These are phyloP conservation scores for Astyanax mexicanus DNA, from an alignment of 2,797 vertebrate species.

Conservation along the genomic window DNA sequence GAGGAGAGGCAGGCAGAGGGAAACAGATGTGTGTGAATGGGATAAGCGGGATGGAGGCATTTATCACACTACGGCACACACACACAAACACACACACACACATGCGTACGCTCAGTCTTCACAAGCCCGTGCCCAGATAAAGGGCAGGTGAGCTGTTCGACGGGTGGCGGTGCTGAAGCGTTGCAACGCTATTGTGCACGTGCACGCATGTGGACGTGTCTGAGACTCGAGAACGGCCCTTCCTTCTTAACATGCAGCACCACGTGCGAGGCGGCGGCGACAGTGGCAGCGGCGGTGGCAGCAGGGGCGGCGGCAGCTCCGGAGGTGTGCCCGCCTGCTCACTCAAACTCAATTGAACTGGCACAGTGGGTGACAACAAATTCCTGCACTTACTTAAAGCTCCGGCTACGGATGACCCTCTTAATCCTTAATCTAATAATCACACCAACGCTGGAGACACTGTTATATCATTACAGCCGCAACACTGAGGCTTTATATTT, in stretches of 20 bases:
- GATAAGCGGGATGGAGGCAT: slow-evolving; percentile 52
- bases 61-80: slow-evolving; percentile 58
- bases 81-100: slow-evolving; percentile 60
- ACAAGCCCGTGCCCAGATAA: slow-evolving; percentile 52
- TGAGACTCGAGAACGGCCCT: slow-evolving; percentile 20
- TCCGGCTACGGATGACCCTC: slow-evolving; percentile 60
- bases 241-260: slow-evolving; percentile 34
- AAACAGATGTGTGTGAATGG: slow-evolving; percentile 53
- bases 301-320: not conserved
- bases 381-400: slow-evolving; percentile 69
- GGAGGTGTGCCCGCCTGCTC: slow-evolving; percentile 29
- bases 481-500: slow-evolving; percentile 60
- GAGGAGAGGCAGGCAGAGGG: slow-evolving; percentile 36
- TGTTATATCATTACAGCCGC: slow-evolving; percentile 81
- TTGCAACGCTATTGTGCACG: slow-evolving; percentile 33
- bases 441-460: slow-evolving; percentile 57
- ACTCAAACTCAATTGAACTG: slow-evolving; percentile 66
- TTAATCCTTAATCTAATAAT: slow-evolving; percentile 73
- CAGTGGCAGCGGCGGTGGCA: not conserved
- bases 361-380: slow-evolving; percentile 68
- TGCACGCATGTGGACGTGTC: slow-evolving; percentile 5
- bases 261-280: not conserved
- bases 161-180: slow-evolving; percentile 43
- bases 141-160: slow-evolving; percentile 53
- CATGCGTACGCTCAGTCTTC: slow-evolving; percentile 29